Percentiles rank a stretch among this genome's conserved stretches.
These are phyloP conservation scores for Pristionchus fissidentatus DNA, from an alignment of 2,888 invertebrate species.

Conservation along the genomic window DNA sequence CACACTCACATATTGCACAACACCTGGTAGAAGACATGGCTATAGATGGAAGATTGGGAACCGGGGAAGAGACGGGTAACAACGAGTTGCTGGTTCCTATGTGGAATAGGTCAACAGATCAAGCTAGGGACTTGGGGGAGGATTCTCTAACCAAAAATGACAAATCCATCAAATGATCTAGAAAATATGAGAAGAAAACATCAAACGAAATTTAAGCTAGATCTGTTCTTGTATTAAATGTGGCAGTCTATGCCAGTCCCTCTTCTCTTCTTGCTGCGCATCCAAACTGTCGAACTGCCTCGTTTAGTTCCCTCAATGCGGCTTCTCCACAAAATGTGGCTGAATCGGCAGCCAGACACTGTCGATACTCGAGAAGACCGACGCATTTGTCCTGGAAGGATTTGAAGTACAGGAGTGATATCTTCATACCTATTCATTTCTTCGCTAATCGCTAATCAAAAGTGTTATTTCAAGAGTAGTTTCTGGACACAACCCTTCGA, in stretches of 20 bases:
- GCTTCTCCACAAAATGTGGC: constrained; percentile 25
- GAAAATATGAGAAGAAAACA: too few relatives aligned
- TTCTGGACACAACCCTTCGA: too few relatives aligned
- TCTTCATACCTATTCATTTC: too few relatives aligned
- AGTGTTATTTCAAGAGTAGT: too few relatives aligned
- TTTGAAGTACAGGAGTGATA: too few relatives aligned
- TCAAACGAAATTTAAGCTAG: too few relatives aligned
- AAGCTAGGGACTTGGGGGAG: neutral
- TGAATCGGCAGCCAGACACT: constrained; percentile 44
- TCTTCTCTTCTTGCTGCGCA: constrained; percentile 38
- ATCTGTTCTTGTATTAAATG: too few relatives aligned
- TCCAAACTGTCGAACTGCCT: constrained; percentile 41
- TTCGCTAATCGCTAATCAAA: too few relatives aligned
- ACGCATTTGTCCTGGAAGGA: constrained; percentile 44
- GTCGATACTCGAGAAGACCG: constrained; percentile 39
- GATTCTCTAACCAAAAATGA: neutral
- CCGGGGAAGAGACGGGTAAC: neutral
- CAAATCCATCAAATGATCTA: neutral
- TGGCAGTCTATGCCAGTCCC: neutral
- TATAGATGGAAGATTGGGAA: neutral
- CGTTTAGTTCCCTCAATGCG: constrained; percentile 41
- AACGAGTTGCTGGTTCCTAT: too few relatives aligned
- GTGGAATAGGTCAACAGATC: neutral
- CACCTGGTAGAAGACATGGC: constrained; percentile 36
- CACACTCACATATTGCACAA: too few relatives aligned